A percentile compares a stretch with the other conserved stretches of the same genome.
Evolutionary conservation across 2,797 vertebrate species (phyloP).

Genomic region (Ispidina picta): DNA sequence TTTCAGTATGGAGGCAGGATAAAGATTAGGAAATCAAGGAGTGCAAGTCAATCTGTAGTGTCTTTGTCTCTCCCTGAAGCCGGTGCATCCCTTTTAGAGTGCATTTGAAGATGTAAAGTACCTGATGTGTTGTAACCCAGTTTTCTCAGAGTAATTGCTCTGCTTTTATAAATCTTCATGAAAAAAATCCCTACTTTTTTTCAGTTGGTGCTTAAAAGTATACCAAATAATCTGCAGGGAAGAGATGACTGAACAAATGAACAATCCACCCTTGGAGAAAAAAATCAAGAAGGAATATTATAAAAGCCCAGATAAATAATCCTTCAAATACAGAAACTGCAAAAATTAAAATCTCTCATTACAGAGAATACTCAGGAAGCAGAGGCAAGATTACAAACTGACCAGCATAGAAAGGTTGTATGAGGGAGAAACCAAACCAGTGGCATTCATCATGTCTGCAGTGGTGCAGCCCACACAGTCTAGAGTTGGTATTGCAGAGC

Average conservation of each 20-base stretch:
- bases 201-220: not conserved
- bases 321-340: not conserved
- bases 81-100: not conserved
- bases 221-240: not conserved
- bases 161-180: not conserved
- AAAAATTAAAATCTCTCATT: not conserved
- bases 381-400: not conserved
- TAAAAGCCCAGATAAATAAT: constrained; percentile 4
- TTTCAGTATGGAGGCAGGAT: not conserved
- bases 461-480: fast-evolving
- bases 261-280: not conserved
- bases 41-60: not conserved
- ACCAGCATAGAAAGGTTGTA: not conserved
- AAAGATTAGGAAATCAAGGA: not conserved
- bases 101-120: not conserved
- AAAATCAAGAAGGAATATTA: not conserved
- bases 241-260: not conserved
- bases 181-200: not conserved
- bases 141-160: not conserved
- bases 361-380: not conserved
- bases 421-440: not conserved
- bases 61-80: not conserved
- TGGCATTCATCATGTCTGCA: fast-evolving
- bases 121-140: not conserved
- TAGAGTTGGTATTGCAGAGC: not conserved